phyloP scores from a whole-genome alignment of 1,140 invertebrate species.

The Nasonia giraulti region DNA sequence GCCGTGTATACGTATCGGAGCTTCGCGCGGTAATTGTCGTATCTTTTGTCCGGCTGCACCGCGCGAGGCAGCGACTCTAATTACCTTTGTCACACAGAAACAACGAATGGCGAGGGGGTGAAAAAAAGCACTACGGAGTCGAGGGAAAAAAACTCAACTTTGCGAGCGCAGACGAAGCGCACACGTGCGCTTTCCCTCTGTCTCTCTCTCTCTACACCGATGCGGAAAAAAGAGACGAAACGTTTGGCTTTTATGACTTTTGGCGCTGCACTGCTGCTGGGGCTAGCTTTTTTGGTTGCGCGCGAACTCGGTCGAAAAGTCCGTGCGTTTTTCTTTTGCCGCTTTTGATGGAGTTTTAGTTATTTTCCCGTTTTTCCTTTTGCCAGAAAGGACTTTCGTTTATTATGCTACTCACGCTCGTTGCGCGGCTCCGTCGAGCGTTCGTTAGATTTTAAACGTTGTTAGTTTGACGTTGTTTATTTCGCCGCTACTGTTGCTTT shows the following conservation, averaged over 20 bases:
- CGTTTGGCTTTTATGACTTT: constrained; percentile 35
- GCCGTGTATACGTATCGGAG: constrained; percentile 9
- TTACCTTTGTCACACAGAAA: constrained; percentile 46
- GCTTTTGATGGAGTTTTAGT: constrained; percentile 15
- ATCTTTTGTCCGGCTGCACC: constrained; percentile 40
- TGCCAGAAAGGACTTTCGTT: constrained; percentile 6
- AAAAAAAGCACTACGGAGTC: neutral
- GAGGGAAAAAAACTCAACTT: neutral
- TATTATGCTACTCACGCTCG: neutral
- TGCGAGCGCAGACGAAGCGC: neutral
- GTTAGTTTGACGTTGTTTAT: neutral
- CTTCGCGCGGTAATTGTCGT: constrained; percentile 45
- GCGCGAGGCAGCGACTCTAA: constrained; percentile 18
- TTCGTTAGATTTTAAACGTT: constrained; percentile 14
- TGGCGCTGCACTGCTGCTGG: neutral
- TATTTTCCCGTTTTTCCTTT: neutral
- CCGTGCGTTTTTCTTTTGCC: neutral
- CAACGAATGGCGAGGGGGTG: constrained; percentile 32
- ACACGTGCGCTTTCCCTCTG: neutral
- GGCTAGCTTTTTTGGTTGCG: constrained; percentile 4
- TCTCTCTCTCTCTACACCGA: neutral
- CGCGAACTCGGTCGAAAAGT: neutral
- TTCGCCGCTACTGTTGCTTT: neutral
- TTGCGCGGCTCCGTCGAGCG: neutral
- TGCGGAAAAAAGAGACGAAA: constrained; percentile 13